Base-by-base conservation (phyloP, 1,140 invertebrate species). In the Drosophila micromelanica region DNA sequence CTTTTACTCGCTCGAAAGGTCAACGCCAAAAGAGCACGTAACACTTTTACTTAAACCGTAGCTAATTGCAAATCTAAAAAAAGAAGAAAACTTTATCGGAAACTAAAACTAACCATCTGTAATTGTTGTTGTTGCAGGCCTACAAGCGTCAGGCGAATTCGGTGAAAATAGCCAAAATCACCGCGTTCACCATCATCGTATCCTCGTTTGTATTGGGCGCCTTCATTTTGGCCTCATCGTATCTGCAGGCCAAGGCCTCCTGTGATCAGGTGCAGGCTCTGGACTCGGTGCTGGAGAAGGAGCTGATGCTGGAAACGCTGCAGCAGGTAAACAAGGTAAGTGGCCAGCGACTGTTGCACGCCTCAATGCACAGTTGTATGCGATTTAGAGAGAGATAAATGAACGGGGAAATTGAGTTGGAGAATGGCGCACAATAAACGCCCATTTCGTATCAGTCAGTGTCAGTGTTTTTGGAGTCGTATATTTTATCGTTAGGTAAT, bases 141-240 rank as follows among this genome's bases (percentile, higher is more conserved):
- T 97, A 97, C 92, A 95, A 92, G 43, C 92, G 93, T 37, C 93
- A 94, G 78, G 95, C 95, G 49, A 94, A 95, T 11, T 95, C 96
- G 42, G 95, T 97, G 12, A 96, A 97, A 92, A 96, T 97, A 55
- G 95, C 96, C 2, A 94, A 95, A 91, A 97, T 97, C 80, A 95
- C 95, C 12, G 96, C 96, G 15, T 93, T 96, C 57, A 97, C 96
- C 48, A 93, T 97, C 57, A 94, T 97, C 54, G 94, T 95, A 0
- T 95, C 96, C 37, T 95, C 96, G 6, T 93, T 97, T 71, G 94
- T 97, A 45, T 92, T 97, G 69, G 96, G 96, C 27, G 93, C 95
- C 59, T 96, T 96, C 90, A 96, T 97, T 77, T 92, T 97, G 69
- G 95, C 96, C 30, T 95, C 95, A 5, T 95, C 96, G 71, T 97